A percentile compares a stretch with the other conserved stretches of the same genome.
Conservation (phyloP, 2,113 vertebrate genomes). For the Chionomys nivalis region DNA sequence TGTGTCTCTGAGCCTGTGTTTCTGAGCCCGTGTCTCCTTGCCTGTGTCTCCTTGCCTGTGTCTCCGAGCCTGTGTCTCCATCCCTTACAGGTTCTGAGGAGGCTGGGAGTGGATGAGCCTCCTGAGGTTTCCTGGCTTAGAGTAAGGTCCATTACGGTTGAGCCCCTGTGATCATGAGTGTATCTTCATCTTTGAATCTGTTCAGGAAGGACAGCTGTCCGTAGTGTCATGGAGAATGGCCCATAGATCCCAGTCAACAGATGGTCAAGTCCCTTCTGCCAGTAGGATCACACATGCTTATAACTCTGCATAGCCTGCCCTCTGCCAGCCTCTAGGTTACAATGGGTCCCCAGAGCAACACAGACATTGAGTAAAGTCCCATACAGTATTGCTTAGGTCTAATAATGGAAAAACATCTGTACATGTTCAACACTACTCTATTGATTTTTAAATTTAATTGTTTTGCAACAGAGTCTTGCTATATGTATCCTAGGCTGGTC, state of each 20-base stretch:
- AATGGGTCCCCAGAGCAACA: background rate
- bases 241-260: background rate
- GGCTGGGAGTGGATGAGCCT: accelerated
- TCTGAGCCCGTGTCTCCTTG: background rate
- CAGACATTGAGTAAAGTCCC: no score
- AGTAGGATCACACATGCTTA: background rate
- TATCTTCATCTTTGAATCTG: background rate
- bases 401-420: background rate
- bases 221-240: background rate
- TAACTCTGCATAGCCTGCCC: background rate
- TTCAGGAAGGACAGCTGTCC: background rate
- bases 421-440: background rate
- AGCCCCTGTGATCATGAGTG: background rate
- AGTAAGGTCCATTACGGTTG: accelerated
- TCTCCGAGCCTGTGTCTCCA: background rate
- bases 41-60: background rate
- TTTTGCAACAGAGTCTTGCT: background rate
- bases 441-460: background rate
- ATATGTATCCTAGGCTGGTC: background rate
- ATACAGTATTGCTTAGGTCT: background rate
- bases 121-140: background rate
- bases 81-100: accelerated
- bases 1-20: background rate
- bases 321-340: background rate
- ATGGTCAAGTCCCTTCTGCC: background rate